Evolutionary conservation across 2,797 vertebrate genomes (phyloP).

Genomic region (Acipenser oxyrinchus): DNA sequence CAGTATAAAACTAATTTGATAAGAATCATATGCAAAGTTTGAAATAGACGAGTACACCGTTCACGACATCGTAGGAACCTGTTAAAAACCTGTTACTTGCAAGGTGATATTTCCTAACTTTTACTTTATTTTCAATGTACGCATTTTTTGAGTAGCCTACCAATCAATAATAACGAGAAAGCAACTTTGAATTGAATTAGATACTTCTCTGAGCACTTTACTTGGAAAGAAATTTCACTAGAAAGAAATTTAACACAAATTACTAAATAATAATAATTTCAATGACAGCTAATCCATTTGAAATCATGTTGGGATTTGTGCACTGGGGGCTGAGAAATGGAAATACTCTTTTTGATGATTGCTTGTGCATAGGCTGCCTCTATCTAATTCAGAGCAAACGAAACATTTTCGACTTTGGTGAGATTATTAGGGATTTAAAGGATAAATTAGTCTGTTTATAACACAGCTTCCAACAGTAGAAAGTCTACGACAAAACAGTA

Average conservation of each 20-base stretch:
- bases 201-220: too few relatives aligned
- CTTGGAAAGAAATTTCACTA: too few relatives aligned
- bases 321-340: background rate
- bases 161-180: too few relatives aligned
- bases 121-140: too few relatives aligned
- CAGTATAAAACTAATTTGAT: too few relatives aligned
- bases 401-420: background rate
- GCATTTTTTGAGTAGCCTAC: too few relatives aligned
- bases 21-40: too few relatives aligned
- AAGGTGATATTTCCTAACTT: too few relatives aligned
- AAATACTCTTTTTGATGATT: background rate
- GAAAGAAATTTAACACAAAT: background rate
- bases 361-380: background rate
- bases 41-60: too few relatives aligned
- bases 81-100: too few relatives aligned
- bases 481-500: background rate
- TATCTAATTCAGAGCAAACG: background rate
- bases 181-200: too few relatives aligned
- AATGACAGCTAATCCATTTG: constrained; percentile 2
- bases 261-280: background rate
- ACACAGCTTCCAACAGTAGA: background rate
- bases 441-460: background rate
- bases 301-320: background rate
- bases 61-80: too few relatives aligned
- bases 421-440: background rate